phyloP scores from a whole-genome alignment of 1,140 invertebrate species.

The Papilio polyxenes region DNA sequence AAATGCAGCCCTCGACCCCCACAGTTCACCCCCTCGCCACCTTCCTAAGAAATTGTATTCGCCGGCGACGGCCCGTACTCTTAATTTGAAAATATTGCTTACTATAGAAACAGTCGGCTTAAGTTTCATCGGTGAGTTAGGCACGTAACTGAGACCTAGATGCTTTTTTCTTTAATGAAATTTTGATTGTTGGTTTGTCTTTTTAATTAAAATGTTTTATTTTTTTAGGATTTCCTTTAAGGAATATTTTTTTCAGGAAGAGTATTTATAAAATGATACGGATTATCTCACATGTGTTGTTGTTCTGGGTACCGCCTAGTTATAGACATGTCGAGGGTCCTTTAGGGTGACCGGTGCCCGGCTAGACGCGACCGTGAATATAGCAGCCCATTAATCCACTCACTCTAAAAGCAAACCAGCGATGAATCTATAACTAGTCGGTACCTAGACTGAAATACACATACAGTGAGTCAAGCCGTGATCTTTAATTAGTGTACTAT shows the following conservation, averaged over 20 bases:
- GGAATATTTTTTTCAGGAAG: no score
- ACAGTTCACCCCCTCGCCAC: conserved; percentile 43
- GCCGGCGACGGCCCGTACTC: conserved; percentile 59
- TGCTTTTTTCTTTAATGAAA: conserved; percentile 25
- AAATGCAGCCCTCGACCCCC: conserved; percentile 47
- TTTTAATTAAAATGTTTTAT: not conserved
- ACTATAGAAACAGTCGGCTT: conserved; percentile 65
- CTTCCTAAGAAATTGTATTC: conserved; percentile 68
- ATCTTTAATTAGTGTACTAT: no score
- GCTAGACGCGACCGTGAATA: no score
- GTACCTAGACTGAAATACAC: no score
- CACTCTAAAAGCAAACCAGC: no score
- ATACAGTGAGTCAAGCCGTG: no score
- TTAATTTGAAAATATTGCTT: conserved; percentile 74
- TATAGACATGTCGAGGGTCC: no score
- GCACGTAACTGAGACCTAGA: conserved; percentile 21
- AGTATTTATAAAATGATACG: not conserved
- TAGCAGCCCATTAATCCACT: no score
- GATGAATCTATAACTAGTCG: no score
- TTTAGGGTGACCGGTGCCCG: no score
- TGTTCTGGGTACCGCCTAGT: no score
- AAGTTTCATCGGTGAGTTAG: conserved; percentile 58
- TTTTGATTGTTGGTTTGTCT: not conserved
- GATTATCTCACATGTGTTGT: no score
- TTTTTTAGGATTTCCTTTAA: not conserved